phyloP scores from a whole-genome alignment of 2,113 vertebrate genomes.

The Pelodiscus sinensis region DNA sequence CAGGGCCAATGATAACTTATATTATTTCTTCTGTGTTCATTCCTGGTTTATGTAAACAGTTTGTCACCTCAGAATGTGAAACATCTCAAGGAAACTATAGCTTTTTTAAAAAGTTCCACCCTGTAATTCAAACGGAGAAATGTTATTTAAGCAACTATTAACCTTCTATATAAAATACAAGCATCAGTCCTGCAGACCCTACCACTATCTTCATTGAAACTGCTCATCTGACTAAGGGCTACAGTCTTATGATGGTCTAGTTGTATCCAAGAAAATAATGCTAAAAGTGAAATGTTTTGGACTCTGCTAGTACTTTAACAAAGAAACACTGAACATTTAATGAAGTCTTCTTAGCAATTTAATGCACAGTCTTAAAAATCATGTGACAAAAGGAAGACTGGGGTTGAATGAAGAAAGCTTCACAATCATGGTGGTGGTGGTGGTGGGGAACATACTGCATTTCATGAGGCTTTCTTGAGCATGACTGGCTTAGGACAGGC shows the following conservation, averaged over 20 bases:
- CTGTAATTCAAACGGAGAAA: not conserved
- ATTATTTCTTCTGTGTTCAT: not conserved
- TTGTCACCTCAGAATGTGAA: not conserved
- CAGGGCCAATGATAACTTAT: not conserved
- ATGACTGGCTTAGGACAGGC: not conserved
- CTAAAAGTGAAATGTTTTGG: not conserved
- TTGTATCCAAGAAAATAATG: not conserved
- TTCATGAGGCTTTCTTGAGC: not conserved
- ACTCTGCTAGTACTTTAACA: not conserved
- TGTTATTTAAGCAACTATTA: not conserved
- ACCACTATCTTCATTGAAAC: not conserved
- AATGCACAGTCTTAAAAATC: not conserved
- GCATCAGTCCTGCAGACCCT: not conserved
- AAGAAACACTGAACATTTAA: not conserved
- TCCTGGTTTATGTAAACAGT: not conserved
- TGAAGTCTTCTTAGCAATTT: not conserved
- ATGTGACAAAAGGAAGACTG: not conserved
- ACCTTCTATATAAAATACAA: not conserved
- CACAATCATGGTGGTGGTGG: not conserved
- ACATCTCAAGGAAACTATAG: not conserved
- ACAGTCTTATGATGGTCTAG: not conserved
- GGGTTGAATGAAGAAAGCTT: not conserved
- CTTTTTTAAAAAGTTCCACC: not conserved
- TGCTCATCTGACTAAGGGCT: not conserved
- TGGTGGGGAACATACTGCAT: not conserved